These are phyloP conservation scores for Danionella cerebrum DNA, from an alignment of 2,113 vertebrate species.

Conservation along the genomic window DNA sequence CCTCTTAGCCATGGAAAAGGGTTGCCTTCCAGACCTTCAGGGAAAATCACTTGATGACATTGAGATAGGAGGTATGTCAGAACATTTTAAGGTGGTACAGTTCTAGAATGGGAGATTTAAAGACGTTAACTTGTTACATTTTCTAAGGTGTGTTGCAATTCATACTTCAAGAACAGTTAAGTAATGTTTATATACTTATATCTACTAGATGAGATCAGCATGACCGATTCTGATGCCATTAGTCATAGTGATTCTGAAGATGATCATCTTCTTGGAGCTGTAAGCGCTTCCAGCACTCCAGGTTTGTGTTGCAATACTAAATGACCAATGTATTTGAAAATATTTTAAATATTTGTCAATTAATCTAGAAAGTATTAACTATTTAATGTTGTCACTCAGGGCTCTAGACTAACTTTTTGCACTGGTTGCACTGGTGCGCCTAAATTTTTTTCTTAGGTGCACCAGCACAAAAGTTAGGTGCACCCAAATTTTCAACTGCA, in stretches of 20 bases:
- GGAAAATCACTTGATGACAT: slow-evolving; percentile 53
- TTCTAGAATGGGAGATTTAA: not conserved
- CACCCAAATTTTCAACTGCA: too few relatives aligned
- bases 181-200: not conserved
- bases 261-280: too few relatives aligned
- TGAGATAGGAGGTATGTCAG: slow-evolving; percentile 44
- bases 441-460: too few relatives aligned
- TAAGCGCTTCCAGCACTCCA: too few relatives aligned
- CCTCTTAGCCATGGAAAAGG: slow-evolving; percentile 36
- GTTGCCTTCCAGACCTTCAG: slow-evolving; percentile 17
- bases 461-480: too few relatives aligned
- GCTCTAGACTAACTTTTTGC: too few relatives aligned
- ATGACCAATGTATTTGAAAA: too few relatives aligned
- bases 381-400: too few relatives aligned
- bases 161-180: not conserved
- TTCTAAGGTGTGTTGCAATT: not conserved
- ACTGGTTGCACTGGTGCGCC: too few relatives aligned
- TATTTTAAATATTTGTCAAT: too few relatives aligned
- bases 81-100: not conserved
- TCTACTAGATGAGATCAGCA: not conserved
- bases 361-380: too few relatives aligned
- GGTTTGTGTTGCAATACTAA: too few relatives aligned
- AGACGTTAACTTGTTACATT: not conserved
- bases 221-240: not conserved
- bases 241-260: not conserved